Evolutionary conservation across 1,140 invertebrate genomes (phyloP), one percentile per base, ranked within the genome.

Genomic region (Drosophila orosa): DNA sequence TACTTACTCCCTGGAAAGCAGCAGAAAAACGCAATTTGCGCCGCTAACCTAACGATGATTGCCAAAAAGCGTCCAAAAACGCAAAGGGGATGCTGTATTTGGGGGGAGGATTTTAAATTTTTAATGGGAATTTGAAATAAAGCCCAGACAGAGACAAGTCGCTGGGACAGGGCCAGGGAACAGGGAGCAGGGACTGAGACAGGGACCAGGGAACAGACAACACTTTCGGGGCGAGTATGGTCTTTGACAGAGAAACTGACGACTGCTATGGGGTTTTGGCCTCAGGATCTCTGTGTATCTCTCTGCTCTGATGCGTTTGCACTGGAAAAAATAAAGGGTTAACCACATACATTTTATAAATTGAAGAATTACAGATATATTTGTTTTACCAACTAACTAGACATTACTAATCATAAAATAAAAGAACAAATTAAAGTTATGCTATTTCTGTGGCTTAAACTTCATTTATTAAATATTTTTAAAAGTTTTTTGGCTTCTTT

Each of bases 71-170:
- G 67, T 67, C 37, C 45, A 54, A 57, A 47, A 47, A 44, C 50
- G 22, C 29, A 24, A 54, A 9, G 45, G 48, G 33, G 13, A 42
- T 31, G 35, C 67, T 62, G 68, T 58, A 35, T 35, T n/a, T 47
- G 61, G 65, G 59, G 48, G 67, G 65, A 76, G 74, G 68, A 69
- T 87, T 82, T 87, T 82, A 85, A 87, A 85, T 87, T 85, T 85
- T 85, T 85, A 85, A 87, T 85, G 83, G 82, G 68, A 86, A 85
- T 85, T 81, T 81, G 82, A 86, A 85, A 85, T 84, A 84, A 85
- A 67, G 66, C 67, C 39, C 72, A 73, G 71, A 68, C 65, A 62
- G 57, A 66, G 45, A 68, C 44, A 45, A 52, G 60, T 48, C 33
- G 52, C 33, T 56, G 78, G 76, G 31, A 45, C 71, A 48, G 71